These are phyloP conservation scores for Ceratina australensis DNA, from an alignment of 1,140 invertebrate species.

Conservation along the genomic window DNA sequence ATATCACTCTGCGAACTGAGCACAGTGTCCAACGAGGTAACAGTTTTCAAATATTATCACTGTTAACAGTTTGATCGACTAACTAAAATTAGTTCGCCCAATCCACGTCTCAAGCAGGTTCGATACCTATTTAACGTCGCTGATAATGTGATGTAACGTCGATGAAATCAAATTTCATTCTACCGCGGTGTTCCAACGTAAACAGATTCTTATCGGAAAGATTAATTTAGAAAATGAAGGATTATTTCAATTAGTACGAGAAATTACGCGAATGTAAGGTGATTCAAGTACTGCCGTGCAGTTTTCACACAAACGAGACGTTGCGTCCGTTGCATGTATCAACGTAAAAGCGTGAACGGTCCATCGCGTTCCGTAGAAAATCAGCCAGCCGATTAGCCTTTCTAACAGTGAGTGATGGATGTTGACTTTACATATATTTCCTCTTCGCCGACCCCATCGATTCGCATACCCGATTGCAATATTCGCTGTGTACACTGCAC, in stretches of 20 bases:
- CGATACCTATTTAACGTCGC: too few species aligned
- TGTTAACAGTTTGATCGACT: neutral
- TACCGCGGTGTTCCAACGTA: too few species aligned
- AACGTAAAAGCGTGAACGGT: constrained; percentile 15
- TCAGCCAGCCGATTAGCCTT: constrained; percentile 64
- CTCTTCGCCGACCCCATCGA: constrained; percentile 62
- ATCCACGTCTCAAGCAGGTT: too few species aligned
- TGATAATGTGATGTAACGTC: too few species aligned
- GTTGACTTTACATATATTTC: constrained; percentile 68
- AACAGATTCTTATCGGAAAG: too few species aligned
- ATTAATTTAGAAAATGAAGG: neutral
- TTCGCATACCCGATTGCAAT: constrained; percentile 64
- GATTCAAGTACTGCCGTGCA: neutral
- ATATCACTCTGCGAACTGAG: constrained; percentile 85
- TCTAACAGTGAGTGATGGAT: constrained; percentile 66
- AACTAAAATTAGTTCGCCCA: too few species aligned
- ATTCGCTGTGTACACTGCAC: constrained; percentile 63
- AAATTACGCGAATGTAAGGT: neutral
- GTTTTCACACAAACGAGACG: neutral
- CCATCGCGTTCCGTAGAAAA: constrained; percentile 56
- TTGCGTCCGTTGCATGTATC: constrained; percentile 17
- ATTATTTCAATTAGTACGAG: too few species aligned
- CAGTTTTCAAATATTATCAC: neutral
- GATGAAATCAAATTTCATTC: too few species aligned
- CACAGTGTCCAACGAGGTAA: constrained; percentile 64